These are phyloP conservation scores for Caenorhabditis tropicalis DNA, from an alignment of 1,140 invertebrate genomes.

Conservation along the genomic window DNA sequence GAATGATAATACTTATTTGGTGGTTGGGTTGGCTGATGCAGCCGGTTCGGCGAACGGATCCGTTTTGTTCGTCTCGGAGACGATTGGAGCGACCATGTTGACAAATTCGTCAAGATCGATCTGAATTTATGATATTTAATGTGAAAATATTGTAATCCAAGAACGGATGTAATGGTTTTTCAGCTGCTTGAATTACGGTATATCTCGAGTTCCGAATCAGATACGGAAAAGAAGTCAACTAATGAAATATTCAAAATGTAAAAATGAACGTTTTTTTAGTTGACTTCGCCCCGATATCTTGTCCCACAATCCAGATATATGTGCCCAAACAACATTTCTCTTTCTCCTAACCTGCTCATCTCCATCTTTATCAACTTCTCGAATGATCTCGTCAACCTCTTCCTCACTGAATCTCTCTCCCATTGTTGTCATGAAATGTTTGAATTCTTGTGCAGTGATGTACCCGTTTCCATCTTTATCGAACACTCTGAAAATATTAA, in stretches of 20 bases:
- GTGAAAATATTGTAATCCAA: too few species aligned
- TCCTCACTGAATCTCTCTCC: slow-evolving; percentile 72
- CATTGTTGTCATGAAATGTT: slow-evolving; percentile 72
- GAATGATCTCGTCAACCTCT: slow-evolving; percentile 71
- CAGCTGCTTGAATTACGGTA: too few species aligned
- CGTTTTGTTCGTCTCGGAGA: slow-evolving; percentile 67
- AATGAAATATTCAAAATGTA: too few species aligned
- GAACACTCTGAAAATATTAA: slow-evolving; percentile 65
- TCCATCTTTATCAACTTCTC: slow-evolving; percentile 70
- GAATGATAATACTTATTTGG: neutral
- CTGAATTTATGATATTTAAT: slow-evolving; percentile 55
- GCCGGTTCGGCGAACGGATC: slow-evolving; percentile 64
- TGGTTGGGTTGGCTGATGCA: slow-evolving; percentile 44
- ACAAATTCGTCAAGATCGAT: slow-evolving; percentile 72
- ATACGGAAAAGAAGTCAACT: too few species aligned
- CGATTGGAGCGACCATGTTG: slow-evolving; percentile 69
- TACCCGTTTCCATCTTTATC: slow-evolving; percentile 72
- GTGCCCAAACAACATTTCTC: too few species aligned
- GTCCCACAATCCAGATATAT: too few species aligned
- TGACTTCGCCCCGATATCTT: too few species aligned
- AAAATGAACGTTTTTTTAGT: too few species aligned
- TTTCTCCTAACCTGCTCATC: slow-evolving; percentile 65
- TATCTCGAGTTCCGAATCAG: too few species aligned
- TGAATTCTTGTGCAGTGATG: slow-evolving; percentile 72
- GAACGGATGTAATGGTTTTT: too few species aligned